These are phyloP conservation scores for Dorcus hopei DNA, from an alignment of 2,888 invertebrate species.

Conservation along the genomic window DNA sequence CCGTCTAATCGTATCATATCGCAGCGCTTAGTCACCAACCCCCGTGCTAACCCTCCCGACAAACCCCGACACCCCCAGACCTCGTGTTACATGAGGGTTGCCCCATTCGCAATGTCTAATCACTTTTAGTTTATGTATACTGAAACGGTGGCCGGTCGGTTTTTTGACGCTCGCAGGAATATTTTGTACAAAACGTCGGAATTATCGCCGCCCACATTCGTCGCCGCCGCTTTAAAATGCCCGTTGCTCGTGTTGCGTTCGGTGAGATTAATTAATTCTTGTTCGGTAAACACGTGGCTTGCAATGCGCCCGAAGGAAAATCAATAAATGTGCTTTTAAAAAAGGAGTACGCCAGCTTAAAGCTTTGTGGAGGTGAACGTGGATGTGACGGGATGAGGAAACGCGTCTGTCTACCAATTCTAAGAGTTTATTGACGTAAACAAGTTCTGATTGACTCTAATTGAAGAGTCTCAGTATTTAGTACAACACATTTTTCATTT, in stretches of 20 bases:
- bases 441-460: too few relatives aligned
- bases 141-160: conserved; percentile 26
- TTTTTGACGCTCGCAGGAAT: neutral
- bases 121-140: conserved; percentile 42
- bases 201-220: too few relatives aligned
- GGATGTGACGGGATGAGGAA: too few relatives aligned
- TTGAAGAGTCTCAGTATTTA: too few relatives aligned
- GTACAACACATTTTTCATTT: too few relatives aligned
- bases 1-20: conserved; percentile 3
- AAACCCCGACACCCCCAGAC: conserved; percentile 30
- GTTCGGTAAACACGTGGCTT: neutral
- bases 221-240: too few relatives aligned
- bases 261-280: too few relatives aligned
- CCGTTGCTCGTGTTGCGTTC: too few relatives aligned
- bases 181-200: neutral
- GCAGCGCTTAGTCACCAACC: conserved; percentile 38
- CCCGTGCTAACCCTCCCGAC: conserved; percentile 33
- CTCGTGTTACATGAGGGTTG: conserved; percentile 31
- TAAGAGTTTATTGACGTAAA: too few relatives aligned
- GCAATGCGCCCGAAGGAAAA: conserved; percentile 4
- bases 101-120: conserved; percentile 47
- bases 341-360: too few relatives aligned
- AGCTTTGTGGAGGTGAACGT: too few relatives aligned
- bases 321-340: neutral
- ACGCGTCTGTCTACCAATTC: too few relatives aligned